Conservation (phyloP, 2,113 vertebrate species). For the Pomatorhinus ruficollis region DNA sequence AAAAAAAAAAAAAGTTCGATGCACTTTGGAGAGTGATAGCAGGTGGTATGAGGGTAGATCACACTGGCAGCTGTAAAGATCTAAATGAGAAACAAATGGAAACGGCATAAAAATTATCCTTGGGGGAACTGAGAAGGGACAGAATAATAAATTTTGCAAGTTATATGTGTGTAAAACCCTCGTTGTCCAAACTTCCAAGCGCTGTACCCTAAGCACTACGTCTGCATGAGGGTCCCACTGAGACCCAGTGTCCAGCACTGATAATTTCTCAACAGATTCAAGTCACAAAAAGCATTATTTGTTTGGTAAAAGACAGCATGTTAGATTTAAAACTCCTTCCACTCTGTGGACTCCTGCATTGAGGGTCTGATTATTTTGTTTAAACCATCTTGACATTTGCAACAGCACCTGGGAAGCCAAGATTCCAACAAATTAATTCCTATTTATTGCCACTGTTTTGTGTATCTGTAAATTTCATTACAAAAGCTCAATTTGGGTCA, state of each 20-base stretch:
- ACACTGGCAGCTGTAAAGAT: not conserved
- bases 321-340: not conserved
- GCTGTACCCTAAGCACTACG: rapidly evolving
- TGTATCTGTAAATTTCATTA: slow-evolving; percentile 30
- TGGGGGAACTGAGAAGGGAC: rapidly evolving
- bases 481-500: not conserved
- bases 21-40: not conserved
- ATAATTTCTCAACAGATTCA: not conserved
- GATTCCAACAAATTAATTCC: not conserved
- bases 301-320: not conserved
- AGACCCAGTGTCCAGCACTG: not conserved
- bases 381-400: not conserved
- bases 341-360: not conserved
- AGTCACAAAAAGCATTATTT: not conserved
- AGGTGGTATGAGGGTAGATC: not conserved
- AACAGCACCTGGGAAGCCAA: not conserved
- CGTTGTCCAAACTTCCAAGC: not conserved
- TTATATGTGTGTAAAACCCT: not conserved
- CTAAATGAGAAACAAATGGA: not conserved
- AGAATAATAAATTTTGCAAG: not conserved
- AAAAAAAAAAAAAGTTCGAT: not conserved
- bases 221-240: not conserved
- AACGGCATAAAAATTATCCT: not conserved
- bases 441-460: slow-evolving; percentile 24
- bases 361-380: not conserved